Base-by-base conservation (phyloP, 2,888 invertebrate species). In the Hypselothyrea guttata region DNA sequence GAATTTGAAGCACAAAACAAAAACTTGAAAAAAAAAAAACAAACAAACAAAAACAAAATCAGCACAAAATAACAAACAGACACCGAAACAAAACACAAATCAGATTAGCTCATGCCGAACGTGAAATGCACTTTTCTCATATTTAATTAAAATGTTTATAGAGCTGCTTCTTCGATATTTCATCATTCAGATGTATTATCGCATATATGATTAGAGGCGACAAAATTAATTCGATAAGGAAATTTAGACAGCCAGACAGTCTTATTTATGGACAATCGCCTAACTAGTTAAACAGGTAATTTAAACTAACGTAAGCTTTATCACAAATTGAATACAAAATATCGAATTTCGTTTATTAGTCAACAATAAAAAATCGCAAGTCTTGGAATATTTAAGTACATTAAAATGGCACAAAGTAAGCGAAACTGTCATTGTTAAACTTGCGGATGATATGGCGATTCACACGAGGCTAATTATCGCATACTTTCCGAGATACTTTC, bases 401-500 rank as follows among this genome's bases (percentile, higher is more conserved):
- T 30, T 22, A 22, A 22, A 22, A 22, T 22, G 22, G 5, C 3
- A 2, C 22, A 5, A 22, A 2, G 5, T 4, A 22, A 22, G 22
- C 22, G 22, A 22, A 22, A 22, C 5, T 22, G 22, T 22, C 3
- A 22, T 22, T 22, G 46, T 45, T 7, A 53, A 53, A 53, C 30
- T 11, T 38, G 48, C 57, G 33, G 52, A 58, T 46, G 59, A 12
- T 15, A 42, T n/a, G n/a, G n/a, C n/a, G n/a, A n/a, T 22, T 22
- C 22, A 22, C 56, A 60, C 52, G n/a, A n/a, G n/a, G 56, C 65
- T 60, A 48, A 70, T 65, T 60, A 70, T 60, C 44, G 41, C 60
- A 70, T 60, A 49, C 22, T 47, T 52, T 70, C 22, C 5, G 31
- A 65, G 56, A 70, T 70, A 53, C 42, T 61, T 64, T 56, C 52